phyloP scores from a whole-genome alignment of 2,113 vertebrate genomes.

The Willisornis vidua region DNA sequence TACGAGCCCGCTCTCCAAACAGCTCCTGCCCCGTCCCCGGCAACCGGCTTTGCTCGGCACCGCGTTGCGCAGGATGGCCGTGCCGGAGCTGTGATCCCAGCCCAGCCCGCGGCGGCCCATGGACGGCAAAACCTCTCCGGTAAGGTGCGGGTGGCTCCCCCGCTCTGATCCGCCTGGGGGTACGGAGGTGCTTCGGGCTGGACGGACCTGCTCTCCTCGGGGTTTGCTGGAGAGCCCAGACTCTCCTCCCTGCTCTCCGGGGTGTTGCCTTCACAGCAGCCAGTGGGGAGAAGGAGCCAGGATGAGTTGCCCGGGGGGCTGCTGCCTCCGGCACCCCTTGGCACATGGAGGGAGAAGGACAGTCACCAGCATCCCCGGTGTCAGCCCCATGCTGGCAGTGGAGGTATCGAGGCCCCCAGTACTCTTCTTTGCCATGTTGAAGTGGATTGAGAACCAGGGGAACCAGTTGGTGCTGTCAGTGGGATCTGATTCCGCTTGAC shows the following conservation, averaged over 20 bases:
- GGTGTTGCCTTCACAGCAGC: neutral
- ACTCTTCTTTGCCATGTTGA: neutral
- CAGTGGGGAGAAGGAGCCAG: neutral
- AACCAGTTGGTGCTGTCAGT: fast-evolving
- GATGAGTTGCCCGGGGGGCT: neutral
- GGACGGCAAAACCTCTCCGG: constrained; percentile 37
- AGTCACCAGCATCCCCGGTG: fast-evolving
- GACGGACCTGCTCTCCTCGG: fast-evolving
- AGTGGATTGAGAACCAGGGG: neutral
- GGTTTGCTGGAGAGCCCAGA: neutral
- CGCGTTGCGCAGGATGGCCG: neutral
- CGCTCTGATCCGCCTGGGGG: fast-evolving
- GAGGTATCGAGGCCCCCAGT: fast-evolving
- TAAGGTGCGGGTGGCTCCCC: neutral
- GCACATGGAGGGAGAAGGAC: fast-evolving
- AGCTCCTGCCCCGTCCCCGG: neutral
- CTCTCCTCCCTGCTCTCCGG: neutral
- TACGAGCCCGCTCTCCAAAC: constrained; percentile 47
- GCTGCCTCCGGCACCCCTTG: neutral
- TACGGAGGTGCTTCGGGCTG: fast-evolving
- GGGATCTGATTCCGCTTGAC: fast-evolving
- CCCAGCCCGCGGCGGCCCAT: constrained; percentile 21
- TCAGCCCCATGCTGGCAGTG: neutral
- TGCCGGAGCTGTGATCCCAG: constrained; percentile 28
- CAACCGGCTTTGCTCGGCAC: neutral